phyloP scores from a whole-genome alignment of 1,140 invertebrate species.

The Leptestheria dahalacensis region DNA sequence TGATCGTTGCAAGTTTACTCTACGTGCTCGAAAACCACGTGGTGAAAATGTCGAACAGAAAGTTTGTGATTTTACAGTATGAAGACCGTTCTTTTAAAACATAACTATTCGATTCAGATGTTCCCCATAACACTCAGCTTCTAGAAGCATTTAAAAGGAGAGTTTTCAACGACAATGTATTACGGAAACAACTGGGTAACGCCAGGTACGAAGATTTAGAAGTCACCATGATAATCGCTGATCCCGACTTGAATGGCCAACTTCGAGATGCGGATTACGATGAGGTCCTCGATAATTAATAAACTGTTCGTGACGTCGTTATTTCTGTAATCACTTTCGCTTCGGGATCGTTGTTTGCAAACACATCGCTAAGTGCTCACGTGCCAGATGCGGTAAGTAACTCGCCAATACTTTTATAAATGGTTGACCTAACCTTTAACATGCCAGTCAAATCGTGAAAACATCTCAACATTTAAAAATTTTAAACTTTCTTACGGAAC shows the following conservation, averaged over 20 bases:
- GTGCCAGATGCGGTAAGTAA: no score
- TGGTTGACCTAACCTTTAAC: no score
- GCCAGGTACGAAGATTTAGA: not conserved
- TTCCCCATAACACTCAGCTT: not conserved
- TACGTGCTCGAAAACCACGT: no score
- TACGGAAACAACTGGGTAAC: not conserved
- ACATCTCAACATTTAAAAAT: no score
- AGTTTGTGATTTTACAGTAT: not conserved
- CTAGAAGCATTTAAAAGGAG: not conserved
- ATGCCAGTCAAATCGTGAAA: no score
- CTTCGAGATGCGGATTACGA: not conserved
- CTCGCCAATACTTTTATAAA: no score
- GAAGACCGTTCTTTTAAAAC: not conserved
- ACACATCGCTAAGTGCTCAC: no score
- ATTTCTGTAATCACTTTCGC: not conserved
- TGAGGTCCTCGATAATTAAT: not conserved
- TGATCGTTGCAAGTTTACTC: no score
- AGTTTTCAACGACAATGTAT: not conserved
- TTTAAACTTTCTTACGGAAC: no score
- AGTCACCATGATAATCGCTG: not conserved
- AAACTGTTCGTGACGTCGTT: not conserved
- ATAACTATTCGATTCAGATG: not conserved
- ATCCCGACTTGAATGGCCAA: not conserved
- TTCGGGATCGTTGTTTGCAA: no score
- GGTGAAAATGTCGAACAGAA: not conserved